A percentile compares a stretch with the other conserved stretches of the same genome.
Evolutionary conservation across 1,140 invertebrate species (phyloP).

Genomic region (Oryctes rhinoceros): DNA sequence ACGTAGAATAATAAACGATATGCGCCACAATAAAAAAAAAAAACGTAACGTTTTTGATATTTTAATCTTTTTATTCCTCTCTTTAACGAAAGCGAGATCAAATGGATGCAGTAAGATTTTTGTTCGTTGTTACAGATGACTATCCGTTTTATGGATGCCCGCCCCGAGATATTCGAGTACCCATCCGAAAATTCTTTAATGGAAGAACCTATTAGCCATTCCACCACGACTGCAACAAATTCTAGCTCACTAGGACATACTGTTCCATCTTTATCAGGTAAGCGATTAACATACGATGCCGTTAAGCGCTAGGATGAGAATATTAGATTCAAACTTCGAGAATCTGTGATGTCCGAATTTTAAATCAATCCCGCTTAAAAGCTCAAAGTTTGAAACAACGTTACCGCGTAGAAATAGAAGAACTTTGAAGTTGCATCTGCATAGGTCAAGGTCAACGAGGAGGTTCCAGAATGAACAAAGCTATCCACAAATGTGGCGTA

Average conservation of each 20-base stretch:
- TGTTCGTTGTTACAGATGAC: conserved; percentile 69
- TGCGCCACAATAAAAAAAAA: not conserved
- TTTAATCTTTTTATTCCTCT: not conserved
- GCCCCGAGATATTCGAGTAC: conserved; percentile 85
- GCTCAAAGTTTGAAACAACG: no score
- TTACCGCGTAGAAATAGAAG: no score
- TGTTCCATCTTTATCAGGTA: conserved; percentile 57
- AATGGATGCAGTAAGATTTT: not conserved
- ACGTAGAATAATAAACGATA: not conserved
- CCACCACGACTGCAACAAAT: not conserved
- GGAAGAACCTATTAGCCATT: conserved; percentile 62
- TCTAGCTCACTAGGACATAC: conserved; percentile 53
- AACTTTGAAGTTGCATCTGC: no score
- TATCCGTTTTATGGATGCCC: conserved; percentile 84
- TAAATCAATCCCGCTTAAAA: no score
- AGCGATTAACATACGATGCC: not conserved
- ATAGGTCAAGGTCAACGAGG: no score
- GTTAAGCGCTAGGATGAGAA: no score
- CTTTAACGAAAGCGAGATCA: no score
- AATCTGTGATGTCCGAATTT: no score
- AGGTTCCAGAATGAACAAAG: no score
- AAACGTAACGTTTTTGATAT: not conserved
- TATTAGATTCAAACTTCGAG: no score
- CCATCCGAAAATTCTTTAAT: conserved; percentile 82
- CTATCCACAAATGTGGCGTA: no score